These are phyloP conservation scores for Thalassarche chlororhynchos DNA, from an alignment of 2,113 vertebrate species.

Conservation along the genomic window DNA sequence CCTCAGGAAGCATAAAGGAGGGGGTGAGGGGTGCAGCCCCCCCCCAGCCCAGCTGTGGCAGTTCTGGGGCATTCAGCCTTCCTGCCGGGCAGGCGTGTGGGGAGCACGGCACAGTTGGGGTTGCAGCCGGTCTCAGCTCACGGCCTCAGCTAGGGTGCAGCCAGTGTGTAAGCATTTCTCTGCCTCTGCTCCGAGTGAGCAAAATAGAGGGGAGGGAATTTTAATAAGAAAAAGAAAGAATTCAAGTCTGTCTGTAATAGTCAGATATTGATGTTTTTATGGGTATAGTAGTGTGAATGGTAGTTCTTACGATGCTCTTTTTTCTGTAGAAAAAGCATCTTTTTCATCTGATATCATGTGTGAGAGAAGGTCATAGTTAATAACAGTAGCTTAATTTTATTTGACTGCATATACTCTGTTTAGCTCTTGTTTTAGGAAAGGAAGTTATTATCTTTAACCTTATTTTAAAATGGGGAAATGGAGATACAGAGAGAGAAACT, in stretches of 20 bases:
- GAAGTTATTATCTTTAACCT: background rate
- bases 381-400: background rate
- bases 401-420: background rate
- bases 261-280: background rate
- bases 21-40: rapidly evolving
- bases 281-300: background rate
- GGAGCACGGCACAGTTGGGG: rapidly evolving
- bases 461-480: background rate
- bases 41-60: rapidly evolving
- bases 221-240: background rate
- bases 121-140: rapidly evolving
- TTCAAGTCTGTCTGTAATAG: background rate
- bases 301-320: background rate
- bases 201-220: background rate
- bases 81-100: background rate
- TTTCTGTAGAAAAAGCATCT: background rate
- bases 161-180: rapidly evolving
- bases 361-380: background rate
- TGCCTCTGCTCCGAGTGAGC: rapidly evolving
- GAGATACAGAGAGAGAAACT: background rate
- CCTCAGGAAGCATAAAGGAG: background rate
- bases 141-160: rapidly evolving
- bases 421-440: background rate
- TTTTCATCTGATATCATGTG: background rate
- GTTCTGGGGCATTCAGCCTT: rapidly evolving